Evolutionary conservation across 2,797 vertebrate genomes (phyloP), one percentile per base, ranked within the genome.

Genomic region (Pseudotriccus pelzelni): DNA sequence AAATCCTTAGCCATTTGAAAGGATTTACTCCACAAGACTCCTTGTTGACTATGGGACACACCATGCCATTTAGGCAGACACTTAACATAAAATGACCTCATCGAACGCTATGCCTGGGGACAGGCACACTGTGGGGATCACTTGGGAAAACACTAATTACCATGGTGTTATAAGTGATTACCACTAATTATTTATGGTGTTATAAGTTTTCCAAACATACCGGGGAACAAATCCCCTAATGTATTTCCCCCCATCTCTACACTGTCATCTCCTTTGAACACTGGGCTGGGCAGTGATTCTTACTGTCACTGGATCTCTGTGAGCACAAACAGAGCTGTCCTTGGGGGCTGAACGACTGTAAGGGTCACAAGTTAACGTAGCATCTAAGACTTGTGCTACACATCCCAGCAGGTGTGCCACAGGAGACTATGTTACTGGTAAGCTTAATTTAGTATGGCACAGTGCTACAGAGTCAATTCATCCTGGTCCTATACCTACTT

Each of bases 61-160:
- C 2, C 19, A 52, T 0, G 2, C 1, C 1, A 64, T 34, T 5
- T 23, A 5, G 43, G 62, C 25, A 77, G 64, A 69, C 22, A 70
- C 5, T 52, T 64, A 52, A 53, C 18, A 78, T 4, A 44, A 74
- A 78, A 62, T 30, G 2, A 82, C 34, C 27, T 32, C 37, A 49
- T 43, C 4, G 21, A 28, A 28, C 5, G 5, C 16, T 28, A 50
- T 16, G 14, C 28, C 25, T 62, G 32, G 8, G 22, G 10, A 58
- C 43, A 56, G 34, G 34, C 14, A 58, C 32, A 47, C 27, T 25
- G 7, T 16, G 32, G 7, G 7, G 23, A 12, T 32, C 12, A 62
- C 34, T 20, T 52, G 34, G 43, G 43, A 58, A 78, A 84, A 66
- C n/a, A 49, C 39, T 58, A 58, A 43, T 27, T 37, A 37, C 7